Base-by-base conservation (phyloP, 2,113 vertebrate genomes). In the Urocitellus parryii region DNA sequence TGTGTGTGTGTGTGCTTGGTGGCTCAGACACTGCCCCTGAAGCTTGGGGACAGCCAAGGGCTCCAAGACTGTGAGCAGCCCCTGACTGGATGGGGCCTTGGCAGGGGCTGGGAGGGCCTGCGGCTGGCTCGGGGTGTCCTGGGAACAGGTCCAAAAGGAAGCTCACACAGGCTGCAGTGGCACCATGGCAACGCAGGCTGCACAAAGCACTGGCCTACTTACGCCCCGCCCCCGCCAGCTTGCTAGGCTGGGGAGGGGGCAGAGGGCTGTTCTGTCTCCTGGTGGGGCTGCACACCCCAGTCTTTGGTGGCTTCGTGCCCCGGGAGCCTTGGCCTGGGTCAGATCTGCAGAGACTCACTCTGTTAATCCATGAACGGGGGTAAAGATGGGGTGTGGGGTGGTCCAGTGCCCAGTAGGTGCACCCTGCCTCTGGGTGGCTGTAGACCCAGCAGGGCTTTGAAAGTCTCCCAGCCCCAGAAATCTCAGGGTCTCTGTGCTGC, bases 201-300 rank as follows among this genome's bases (percentile, higher is more conserved):
- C 93, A 70, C 67, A 32, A 53, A 94, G 88, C 37, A 0, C 73
- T 95, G 97, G 93, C 97, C 97, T 96, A 95, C 95, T 96, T 96
- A 94, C 45, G 32, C 74, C 87, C 74, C 2, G 5, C 85, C 76
- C 65, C 42, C 29, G 1, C 61, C 42, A 0, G 14, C 39, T 0
- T 2, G 2, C 58, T 51, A 10, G 0, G 65, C 70, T 12, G 17
- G 79, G 93, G 68, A 0, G 53, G 37, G 68, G 63, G 45, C n/a
- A 42, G 0, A 0, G 61, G 78, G 79, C 88, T 88, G 29, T 2
- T 11, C 5, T 11, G 25, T 53, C 34, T 67, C 8, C 29, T 22
- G 14, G 42, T 32, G 61, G 63, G 25, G 17, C 53, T 6, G 1
- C 9, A 12, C 7, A 3, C 53, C 45, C 90, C 11, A 2, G 42